A percentile compares a stretch with the other conserved stretches of the same genome.
phyloP scores from a whole-genome alignment of 2,888 invertebrate species.

The Xestia ashworthii region DNA sequence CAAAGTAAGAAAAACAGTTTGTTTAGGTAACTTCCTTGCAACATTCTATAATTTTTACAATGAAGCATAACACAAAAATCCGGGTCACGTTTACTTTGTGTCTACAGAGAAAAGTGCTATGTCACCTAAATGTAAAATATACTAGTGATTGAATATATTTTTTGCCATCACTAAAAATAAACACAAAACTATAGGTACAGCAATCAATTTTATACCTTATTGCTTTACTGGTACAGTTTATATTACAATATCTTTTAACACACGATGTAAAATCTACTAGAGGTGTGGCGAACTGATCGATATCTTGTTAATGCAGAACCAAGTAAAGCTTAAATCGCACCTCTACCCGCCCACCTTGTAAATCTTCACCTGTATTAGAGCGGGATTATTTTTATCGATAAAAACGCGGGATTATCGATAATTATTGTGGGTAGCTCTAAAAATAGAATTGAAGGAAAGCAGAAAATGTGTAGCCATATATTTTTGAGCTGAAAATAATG shows the following conservation, averaged over 20 bases:
- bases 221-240: accelerated
- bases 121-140: too few relatives aligned
- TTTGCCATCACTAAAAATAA: conserved; percentile 1
- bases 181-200: background rate
- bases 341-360: conserved; percentile 77
- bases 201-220: conserved; percentile 4
- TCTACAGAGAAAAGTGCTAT: too few relatives aligned
- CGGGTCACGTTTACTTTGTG: too few relatives aligned
- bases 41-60: too few relatives aligned
- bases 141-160: too few relatives aligned
- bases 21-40: too few relatives aligned
- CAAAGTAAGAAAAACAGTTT: too few relatives aligned
- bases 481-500: background rate
- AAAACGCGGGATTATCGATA: conserved; percentile 60
- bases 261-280: conserved; percentile 6
- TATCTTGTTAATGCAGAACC: conserved; percentile 79
- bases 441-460: conserved; percentile 21
- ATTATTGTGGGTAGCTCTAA: conserved; percentile 19
- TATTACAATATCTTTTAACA: background rate
- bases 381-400: conserved; percentile 62
- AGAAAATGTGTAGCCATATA: conserved; percentile 2
- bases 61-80: too few relatives aligned
- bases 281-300: conserved; percentile 71
- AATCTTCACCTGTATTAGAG: conserved; percentile 71
- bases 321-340: conserved; percentile 75